A percentile compares a stretch with the other conserved stretches of the same genome.
These are phyloP conservation scores for Lithophane ornitopus DNA, from an alignment of 2,888 invertebrate species.

Conservation along the genomic window DNA sequence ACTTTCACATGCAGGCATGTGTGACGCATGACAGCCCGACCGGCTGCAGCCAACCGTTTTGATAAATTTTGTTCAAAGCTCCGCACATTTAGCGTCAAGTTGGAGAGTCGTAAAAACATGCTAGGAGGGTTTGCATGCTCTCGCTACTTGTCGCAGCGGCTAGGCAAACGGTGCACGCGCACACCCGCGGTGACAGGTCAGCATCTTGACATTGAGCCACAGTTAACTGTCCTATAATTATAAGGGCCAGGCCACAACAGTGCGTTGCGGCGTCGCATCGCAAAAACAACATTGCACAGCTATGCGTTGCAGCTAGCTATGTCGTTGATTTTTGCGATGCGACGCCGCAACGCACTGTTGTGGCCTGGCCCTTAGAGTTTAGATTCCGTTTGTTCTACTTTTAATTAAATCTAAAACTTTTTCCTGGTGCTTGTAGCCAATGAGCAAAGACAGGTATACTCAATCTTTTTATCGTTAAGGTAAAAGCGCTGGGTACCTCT, in stretches of 20 bases:
- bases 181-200: too few species aligned
- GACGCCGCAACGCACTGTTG: too few species aligned
- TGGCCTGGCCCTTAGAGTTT: too few species aligned
- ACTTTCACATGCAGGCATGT: not conserved
- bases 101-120: not conserved
- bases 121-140: not conserved
- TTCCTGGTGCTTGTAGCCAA: conserved; percentile 37
- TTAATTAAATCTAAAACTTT: conserved; percentile 14
- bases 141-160: not conserved
- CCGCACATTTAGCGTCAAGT: not conserved
- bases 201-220: not conserved
- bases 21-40: not conserved
- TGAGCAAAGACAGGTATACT: conserved; percentile 32
- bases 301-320: too few species aligned
- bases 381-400: conserved; percentile 11
- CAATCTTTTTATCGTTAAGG: conserved; percentile 6
- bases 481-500: not conserved
- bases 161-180: too few species aligned
- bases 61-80: not conserved
- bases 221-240: not conserved
- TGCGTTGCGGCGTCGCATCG: too few species aligned
- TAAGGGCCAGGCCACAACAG: too few species aligned
- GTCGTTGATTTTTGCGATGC: too few species aligned
- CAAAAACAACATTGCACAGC: too few species aligned
- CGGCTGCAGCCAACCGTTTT: not conserved